phyloP scores from a whole-genome alignment of 2,113 vertebrate genomes.

The Rattus rattus region DNA sequence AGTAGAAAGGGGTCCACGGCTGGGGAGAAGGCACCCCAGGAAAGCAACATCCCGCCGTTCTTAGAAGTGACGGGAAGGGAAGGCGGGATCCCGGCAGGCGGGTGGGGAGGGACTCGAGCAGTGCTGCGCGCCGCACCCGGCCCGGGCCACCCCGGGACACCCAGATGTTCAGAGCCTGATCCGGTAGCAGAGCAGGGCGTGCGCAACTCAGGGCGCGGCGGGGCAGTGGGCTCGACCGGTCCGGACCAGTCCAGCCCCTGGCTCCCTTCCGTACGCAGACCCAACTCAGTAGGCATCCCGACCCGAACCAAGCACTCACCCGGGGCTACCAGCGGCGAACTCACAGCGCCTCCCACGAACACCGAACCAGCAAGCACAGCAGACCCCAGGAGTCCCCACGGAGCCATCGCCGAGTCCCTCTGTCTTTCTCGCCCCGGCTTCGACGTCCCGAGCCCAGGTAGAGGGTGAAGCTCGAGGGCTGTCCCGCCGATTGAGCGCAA shows the following conservation, averaged over 20 bases:
- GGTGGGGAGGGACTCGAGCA: background rate
- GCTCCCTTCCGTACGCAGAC: background rate
- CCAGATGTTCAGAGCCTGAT: background rate
- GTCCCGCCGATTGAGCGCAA: fast-evolving
- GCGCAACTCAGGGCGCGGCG: background rate
- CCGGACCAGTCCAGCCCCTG: background rate
- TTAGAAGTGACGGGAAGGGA: constrained; percentile 19
- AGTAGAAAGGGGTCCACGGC: constrained; percentile 49
- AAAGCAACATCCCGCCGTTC: background rate
- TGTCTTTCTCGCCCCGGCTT: background rate
- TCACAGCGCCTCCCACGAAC: constrained; percentile 67
- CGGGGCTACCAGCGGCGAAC: constrained; percentile 61
- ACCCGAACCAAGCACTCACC: constrained; percentile 55
- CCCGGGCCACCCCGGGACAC: background rate
- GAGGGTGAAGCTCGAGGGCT: background rate
- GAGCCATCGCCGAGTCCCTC: constrained; percentile 62
- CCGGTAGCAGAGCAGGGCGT: background rate
- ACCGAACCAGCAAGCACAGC: constrained; percentile 52
- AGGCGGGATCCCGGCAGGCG: background rate
- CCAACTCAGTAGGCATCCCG: background rate
- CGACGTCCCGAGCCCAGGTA: background rate
- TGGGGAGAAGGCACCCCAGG: background rate
- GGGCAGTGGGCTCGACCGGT: background rate
- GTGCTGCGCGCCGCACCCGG: background rate
- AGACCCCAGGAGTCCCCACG: background rate